Base-by-base conservation (phyloP, 92 coral and sea anemone genomes). In the Bergia sp. region DNA sequence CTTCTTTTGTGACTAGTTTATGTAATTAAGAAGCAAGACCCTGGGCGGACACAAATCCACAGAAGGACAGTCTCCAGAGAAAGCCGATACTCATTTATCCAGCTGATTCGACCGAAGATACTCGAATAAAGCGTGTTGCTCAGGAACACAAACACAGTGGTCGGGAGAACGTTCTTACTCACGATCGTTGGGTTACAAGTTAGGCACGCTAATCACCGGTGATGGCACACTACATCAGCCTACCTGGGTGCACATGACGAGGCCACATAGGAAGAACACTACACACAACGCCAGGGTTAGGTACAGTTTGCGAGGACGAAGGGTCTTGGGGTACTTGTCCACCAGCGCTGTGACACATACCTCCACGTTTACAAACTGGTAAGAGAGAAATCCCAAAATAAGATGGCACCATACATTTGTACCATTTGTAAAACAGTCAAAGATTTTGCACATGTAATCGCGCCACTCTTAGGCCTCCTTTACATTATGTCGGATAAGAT, bases 251-350 rank as follows among this genome's bases (percentile, higher is more conserved):
- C 45, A 73, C 77, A 73, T 73, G 20, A 73, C 42, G 5, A 73
- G 77, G 21, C 77, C 77, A 44, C 77, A 73, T 44, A 73, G 41
- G 45, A 73, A 73, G 44, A 73, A 73, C 77, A 43, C 20, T 21
- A 73, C 77, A 36, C 77, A 73, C 77, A 73, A 37, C 21, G 44
- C 77, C 77, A 73, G 44, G 21, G 77, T 73, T n/a, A 73, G 77
- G 77, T 73, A 73, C 21, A 73, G 43, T 73, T 73, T 73, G 77
- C 77, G 77, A 12, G 77, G 77, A 20, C 77, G 77, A 73, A 73
- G 77, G 77, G 5, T 37, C 20, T 73, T 73, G 45, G 77, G 77
- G 20, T 73, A 73, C 45, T 73, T 73, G 77, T 73, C 77, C 21
- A 73, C 77, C 20, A 73, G 41, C 18, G 77, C 77, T 12, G 77